Base-by-base conservation (phyloP, 1,140 invertebrate genomes). In the Octopus sinensis region DNA sequence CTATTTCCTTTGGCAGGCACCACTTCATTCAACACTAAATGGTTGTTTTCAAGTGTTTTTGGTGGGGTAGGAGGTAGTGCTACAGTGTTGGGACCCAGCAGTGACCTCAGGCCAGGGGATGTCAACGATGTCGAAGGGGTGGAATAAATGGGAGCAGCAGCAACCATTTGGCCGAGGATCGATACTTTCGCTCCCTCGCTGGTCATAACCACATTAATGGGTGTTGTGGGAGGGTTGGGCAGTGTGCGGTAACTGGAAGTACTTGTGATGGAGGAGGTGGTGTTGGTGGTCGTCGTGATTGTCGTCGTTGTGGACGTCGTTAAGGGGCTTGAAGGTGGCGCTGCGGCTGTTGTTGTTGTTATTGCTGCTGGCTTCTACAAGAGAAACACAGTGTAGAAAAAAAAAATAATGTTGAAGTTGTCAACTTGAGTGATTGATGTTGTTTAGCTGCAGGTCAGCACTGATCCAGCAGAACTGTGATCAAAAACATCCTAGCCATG, bases 51-150 rank as follows among this genome's bases (percentile, higher is more conserved):
- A 9, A 86, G 87, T 51, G 87, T 88, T 80, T 85, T 86, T 0
- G 87, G 87, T 12, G 87, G 87, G 3, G 87, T 88, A 0, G 87
- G 86, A 7, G 87, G 87, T 76, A 86, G 85, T 53, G 79, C 83
- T 30, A 86, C 79, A 79, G 86, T 85, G 78, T 86, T 86, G 5
- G 87, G 85, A 0, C 83, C 68, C 4, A 83, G 83, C n/a, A 79
- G 43, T 3, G 79, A 76, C 51, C 80, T 79, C 5, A 56, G 51
- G 51, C 76, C 81, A 75, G 73, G 78, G 56, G 73, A 71, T 6
- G 75, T 79, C 23, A 51, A 52, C 53, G 51, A 56, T 80, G 10
- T 81, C 52, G 17, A 62, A 53, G 68, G 17, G 5, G 68, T 23
- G 52, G 52, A 51, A 51, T 43, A 54, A 77, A 62, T 76, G 56